Base-by-base conservation (phyloP, 1,140 invertebrate genomes). In the Portunus trituberculatus region DNA sequence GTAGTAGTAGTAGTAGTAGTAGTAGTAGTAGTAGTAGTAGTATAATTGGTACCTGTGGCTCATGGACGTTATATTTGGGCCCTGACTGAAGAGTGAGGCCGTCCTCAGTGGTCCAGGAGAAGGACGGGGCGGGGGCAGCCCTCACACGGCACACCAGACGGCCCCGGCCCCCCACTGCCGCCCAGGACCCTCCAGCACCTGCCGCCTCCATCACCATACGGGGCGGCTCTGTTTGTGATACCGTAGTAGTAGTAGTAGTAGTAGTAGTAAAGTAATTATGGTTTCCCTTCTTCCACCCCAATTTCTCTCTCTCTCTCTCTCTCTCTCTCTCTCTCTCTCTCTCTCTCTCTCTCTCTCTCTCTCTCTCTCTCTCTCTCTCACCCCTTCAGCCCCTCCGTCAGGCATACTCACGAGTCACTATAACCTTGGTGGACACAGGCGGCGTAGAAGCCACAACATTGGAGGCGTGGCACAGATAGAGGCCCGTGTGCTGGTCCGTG, bases 401-500 rank as follows among this genome's bases (percentile, higher is more conserved):
- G 12, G 10, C 52, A 39, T 91, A 93, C 93, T 93, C 39, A 93
- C 93, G 83, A 0, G 93, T 67, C 46, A 93, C 93, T 3, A 93
- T 88, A 4, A 93, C 29, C n/a, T 59, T 88, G 7, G 93, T 88
- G 16, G 10, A 25, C 83, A 89, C 84, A 28, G 86, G 84, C 2
- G 93, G 84, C 14, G 86, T 28, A 14, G 93, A 59, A 28, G 93
- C 83, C 10, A 93, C 93, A 0, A 76, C 12, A 52, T 88, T 89
- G 28, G 93, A 93, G 84, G 93, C 83, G 84, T 93, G 93, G 32
- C 93, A 93, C 16, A 93, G 93, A 25, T 93, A 93, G 7, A 88
- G 32, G 29, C 93, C 86, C 25, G 86, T 93, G 46, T 88, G 28
- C 83, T 84, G 20, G 46, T 29, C 28, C 89, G 97, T 98, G 10